A percentile compares a stretch with the other conserved stretches of the same genome.
Conservation (phyloP, 2,888 invertebrate genomes). For the Stenodema calcarata region DNA sequence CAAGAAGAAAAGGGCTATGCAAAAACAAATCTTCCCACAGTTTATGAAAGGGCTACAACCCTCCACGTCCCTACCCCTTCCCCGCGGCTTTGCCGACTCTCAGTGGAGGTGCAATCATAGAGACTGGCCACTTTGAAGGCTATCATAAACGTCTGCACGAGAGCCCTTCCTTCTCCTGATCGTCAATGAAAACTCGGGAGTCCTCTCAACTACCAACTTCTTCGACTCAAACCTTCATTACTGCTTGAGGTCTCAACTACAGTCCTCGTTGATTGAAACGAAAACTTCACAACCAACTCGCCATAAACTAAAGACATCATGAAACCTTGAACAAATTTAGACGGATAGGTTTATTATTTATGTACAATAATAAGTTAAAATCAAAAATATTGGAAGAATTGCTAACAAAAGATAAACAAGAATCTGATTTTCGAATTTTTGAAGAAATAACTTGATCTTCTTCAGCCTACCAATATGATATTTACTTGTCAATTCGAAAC, state of each 20-base stretch:
- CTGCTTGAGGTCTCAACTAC: background rate
- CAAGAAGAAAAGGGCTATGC: constrained; percentile 12
- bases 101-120: constrained; percentile 9
- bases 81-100: background rate
- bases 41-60: constrained; percentile 3
- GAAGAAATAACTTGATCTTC: no score
- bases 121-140: constrained; percentile 20
- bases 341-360: no score
- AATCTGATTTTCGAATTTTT: no score
- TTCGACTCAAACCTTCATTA: background rate
- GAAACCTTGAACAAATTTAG: no score
- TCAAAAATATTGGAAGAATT: no score
- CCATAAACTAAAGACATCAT: no score
- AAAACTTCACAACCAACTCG: no score
- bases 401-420: no score
- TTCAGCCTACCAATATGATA: no score
- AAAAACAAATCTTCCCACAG: constrained; percentile 33
- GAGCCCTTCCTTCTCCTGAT: constrained; percentile 7
- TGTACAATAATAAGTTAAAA: no score
- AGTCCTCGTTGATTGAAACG: background rate
- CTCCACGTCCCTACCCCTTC: background rate
- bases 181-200: constrained; percentile 4
- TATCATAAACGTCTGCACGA: constrained; percentile 20
- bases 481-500: no score
- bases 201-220: background rate